Evolutionary conservation across 2,797 vertebrate genomes (phyloP), one percentile per base, ranked within the genome.

Genomic region (Poeciliopsis turneri): DNA sequence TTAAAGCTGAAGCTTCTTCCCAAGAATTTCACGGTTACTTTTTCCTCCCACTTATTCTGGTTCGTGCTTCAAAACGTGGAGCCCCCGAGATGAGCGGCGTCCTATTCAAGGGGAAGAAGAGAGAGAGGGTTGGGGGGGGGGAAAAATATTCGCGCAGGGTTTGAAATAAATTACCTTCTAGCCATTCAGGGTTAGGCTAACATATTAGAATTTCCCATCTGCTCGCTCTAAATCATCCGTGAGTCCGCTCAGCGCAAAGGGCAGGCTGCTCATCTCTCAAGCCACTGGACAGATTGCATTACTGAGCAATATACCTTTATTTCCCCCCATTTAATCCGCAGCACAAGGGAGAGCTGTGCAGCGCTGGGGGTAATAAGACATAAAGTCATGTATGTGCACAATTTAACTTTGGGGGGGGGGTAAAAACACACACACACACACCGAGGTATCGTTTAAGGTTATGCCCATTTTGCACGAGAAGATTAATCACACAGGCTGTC

Each of bases 181-280:
- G 89, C 91, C 92, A 84, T 89, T 80, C 86, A 84, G 92, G 94
- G 93, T 94, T 94, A 94, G 92, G 93, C 93, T 92, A 95, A 94
- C 94, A 93, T 93, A 94, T 93, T 93, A 93, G 91, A 93, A 93
- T 93, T 92, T 93, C 91, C 89, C 90, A 93, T 91, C 91, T 92
- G 92, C 92, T 93, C 76, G 92, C 90, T 91, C 82, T 94, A 94
- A 95, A 93, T 93, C 93, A 93, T 91, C 82, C 74, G 78, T 74
- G 71, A 87, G 88, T 90, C 88, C 51, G 86, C 89, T 89, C 88
- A 75, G 87, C 92, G 86, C 90, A 94, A 94, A 95, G 93, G 93
- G 92, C 93, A 94, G 83, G 84, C 88, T 86, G 92, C 92, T 92
- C 94, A 94, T 95, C 91, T 93, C 92, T 95, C 92, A 92, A 87